Evolutionary conservation across 1,140 invertebrate species (phyloP), one percentile per base, ranked within the genome.

Genomic region (Panagrolaimus sp.): DNA sequence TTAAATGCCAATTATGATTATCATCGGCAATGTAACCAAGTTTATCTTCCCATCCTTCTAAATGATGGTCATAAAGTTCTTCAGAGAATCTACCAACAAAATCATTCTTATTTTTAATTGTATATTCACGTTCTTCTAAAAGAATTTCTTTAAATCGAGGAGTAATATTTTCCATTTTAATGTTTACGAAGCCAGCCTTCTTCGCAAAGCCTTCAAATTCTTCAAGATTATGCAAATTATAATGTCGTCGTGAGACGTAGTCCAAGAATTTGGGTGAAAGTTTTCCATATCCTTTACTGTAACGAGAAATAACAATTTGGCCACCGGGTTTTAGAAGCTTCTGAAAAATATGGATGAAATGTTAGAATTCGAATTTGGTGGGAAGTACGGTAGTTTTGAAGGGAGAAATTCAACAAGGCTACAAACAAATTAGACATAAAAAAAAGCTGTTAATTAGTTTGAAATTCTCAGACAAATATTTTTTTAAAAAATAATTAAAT

Each of bases 251-350:
- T 63, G 83, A 81, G 9, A 88, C 87, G 69, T 89, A 88, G 9
- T 83, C 77, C 61, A 84, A 75, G 77, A 88, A 88, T 43, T 85
- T 79, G 16, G 85, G 81, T 0, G 84, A 84, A 65, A 87, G 83
- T 66, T 84, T 80, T 48, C 85, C 84, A 65, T 86, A 84, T 65
- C 87, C 87, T 63, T 85, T 85, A 71, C 86, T 87, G 77, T 89
- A 89, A 77, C 88, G 88, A 7, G 87, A 87, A 63, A 89, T 86
- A 13, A 89, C 79, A 4, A 89, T 68, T 64, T 83, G 82, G 2
- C 88, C 88, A 25, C 87, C 88, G 2, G 87, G 87, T 74, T 87
- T 88, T 68, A 88, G 74, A 82, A 85, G 87, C 63, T 80, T 82
- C 85, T 86, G 67, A 47, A 75, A 11, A 63, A 45, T n/a, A n/a